phyloP scores from a whole-genome alignment of 1,140 invertebrate genomes.

The Neodiprion fabricii region DNA sequence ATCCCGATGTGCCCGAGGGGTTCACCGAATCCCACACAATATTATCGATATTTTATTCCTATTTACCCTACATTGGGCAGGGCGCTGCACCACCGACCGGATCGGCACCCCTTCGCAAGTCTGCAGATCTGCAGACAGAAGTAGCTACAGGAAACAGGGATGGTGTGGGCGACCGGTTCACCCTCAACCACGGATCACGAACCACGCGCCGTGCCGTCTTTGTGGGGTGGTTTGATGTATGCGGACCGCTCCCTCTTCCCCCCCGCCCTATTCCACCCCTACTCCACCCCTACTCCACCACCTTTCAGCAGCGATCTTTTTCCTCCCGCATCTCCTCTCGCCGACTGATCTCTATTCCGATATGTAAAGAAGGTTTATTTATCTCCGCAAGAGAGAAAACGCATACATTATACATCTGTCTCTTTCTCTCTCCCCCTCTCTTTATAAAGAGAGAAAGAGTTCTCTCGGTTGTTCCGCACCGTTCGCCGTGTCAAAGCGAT shows the following conservation, averaged over 20 bases:
- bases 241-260: conserved; percentile 22
- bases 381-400: conserved; percentile 9
- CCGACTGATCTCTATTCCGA: neutral
- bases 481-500: neutral
- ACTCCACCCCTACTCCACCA: conserved; percentile 18
- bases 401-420: neutral
- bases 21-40: conserved; percentile 17
- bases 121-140: conserved; percentile 18
- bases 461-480: too few species aligned
- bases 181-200: conserved; percentile 4
- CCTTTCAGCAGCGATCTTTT: conserved; percentile 4
- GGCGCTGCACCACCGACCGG: neutral
- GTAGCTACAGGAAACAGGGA: conserved; percentile 14
- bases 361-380: conserved; percentile 15
- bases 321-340: neutral
- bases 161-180: neutral
- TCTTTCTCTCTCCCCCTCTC: too few species aligned
- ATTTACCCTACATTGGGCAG: conserved; percentile 40
- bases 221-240: conserved; percentile 38
- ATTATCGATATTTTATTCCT: conserved; percentile 51
- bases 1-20: neutral
- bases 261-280: conserved; percentile 17
- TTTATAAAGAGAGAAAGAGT: too few species aligned
- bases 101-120: neutral
- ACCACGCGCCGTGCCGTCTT: conserved; percentile 21